These are phyloP conservation scores for Holacanthus passer DNA, from an alignment of 2,113 vertebrate genomes.

Conservation along the genomic window DNA sequence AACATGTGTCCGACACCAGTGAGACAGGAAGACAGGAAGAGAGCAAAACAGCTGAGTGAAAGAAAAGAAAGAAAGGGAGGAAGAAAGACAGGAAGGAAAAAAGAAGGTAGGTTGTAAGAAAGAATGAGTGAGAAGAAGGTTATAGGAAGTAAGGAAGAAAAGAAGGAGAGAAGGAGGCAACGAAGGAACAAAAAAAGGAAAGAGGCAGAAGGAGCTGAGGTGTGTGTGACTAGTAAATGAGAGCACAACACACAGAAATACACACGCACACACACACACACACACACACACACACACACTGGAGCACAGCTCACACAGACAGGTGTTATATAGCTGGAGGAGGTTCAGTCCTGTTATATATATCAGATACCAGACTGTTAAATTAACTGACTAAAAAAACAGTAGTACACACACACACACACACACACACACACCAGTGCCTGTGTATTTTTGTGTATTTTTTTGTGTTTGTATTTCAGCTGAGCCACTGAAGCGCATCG, in stretches of 20 bases:
- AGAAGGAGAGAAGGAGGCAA: not conserved
- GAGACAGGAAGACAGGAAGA: not conserved
- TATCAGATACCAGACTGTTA: slow-evolving; percentile 31
- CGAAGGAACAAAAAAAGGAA: not conserved
- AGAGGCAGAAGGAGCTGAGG: not conserved
- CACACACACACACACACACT: not conserved
- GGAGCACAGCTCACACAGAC: not conserved
- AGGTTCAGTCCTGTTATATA: not conserved
- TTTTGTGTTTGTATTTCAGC: slow-evolving; percentile 19
- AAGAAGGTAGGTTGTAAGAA: not conserved
- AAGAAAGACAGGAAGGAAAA: not conserved
- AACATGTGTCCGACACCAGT: not conserved
- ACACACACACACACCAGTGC: not conserved
- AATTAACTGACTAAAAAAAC: slow-evolving; percentile 27
- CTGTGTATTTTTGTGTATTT: not conserved
- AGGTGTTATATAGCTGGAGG: slow-evolving; percentile 46
- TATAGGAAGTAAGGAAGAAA: not conserved
- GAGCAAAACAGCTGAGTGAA: no score
- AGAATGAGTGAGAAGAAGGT: not conserved
- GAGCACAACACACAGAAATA: slow-evolving; percentile 9
- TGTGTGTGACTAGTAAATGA: not conserved
- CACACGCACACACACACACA: slow-evolving; percentile 3
- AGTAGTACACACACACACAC: not conserved
- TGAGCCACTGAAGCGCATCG: slow-evolving; percentile 32
- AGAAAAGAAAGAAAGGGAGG: not conserved